Percentiles rank a stretch among this genome's conserved stretches.
These are phyloP conservation scores for Lucilia sericata DNA, from an alignment of 1,140 invertebrate species.

Conservation along the genomic window DNA sequence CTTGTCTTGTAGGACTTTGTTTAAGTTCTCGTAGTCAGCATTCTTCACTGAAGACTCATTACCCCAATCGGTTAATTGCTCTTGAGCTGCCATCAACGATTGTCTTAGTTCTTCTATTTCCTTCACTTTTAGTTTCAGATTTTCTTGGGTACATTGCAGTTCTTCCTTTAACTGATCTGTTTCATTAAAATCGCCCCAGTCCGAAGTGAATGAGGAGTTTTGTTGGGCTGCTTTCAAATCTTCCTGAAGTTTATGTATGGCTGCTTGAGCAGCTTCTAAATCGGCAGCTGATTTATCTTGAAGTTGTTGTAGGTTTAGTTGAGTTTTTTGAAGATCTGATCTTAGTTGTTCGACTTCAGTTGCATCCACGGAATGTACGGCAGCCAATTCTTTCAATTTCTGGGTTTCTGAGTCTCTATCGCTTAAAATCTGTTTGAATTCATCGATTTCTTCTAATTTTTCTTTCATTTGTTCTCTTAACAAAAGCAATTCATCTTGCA, in stretches of 20 bases:
- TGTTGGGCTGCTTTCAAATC: background rate
- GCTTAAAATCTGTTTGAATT: background rate
- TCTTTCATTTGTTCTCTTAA: background rate
- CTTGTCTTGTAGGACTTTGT: slow-evolving; percentile 48
- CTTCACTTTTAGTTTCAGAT: slow-evolving; percentile 18
- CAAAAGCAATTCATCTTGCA: background rate
- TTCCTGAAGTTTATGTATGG: background rate
- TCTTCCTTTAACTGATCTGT: slow-evolving; percentile 8
- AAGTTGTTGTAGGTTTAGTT: background rate
- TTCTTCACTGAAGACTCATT: background rate
- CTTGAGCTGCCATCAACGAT: slow-evolving; percentile 38
- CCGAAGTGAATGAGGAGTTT: background rate
- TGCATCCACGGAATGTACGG: background rate
- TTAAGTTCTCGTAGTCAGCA: slow-evolving; percentile 23
- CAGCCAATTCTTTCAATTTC: background rate
- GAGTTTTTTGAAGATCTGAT: background rate
- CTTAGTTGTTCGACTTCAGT: background rate
- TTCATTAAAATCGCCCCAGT: slow-evolving; percentile 17
- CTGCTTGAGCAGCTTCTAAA: background rate
- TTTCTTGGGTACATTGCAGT: slow-evolving; percentile 13
- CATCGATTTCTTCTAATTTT: background rate
- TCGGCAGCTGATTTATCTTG: background rate
- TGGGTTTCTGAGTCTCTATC: background rate
- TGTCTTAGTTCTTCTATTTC: slow-evolving; percentile 41
- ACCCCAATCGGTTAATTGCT: slow-evolving; percentile 44